Evolutionary conservation across 2,888 invertebrate genomes (phyloP), one percentile per base, ranked within the genome.

Genomic region (Zygothrica quintamaculata): DNA sequence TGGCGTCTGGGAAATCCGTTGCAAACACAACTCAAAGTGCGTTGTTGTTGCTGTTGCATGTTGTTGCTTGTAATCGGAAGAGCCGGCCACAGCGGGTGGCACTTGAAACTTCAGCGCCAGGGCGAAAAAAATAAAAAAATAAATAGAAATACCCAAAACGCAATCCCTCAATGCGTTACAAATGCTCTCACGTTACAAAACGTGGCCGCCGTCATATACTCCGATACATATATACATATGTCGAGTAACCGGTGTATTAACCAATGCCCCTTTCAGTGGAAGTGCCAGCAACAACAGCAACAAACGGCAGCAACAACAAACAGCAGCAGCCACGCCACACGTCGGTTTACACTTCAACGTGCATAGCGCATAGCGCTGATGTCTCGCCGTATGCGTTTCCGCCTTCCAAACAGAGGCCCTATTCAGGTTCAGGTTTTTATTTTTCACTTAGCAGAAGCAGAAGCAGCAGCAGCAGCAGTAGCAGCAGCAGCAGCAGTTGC

Each of bases 161-260:
- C 58, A 67, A 79, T 66, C 69, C 72, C 68, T 69, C 43, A 52
- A 48, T 46, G 65, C 66, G 64, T 46, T 86, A 84, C 73, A 86
- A 84, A 80, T 68, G 77, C 86, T 84, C 82, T 84, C 82, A 85
- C 82, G 88, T 84, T 84, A 84, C 82, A 78, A 67, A 77, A 72
- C 64, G 61, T 71, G 60, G 77, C 68, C 47, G 56, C 42, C 51
- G 37, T 13, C 11, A 11, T 8, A 13, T 34, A 48, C 34, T 5
- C 13, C 33, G 39, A 42, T 29, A 56, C 51, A 22, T 40, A 48
- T 37, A 26, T 12, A 48, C n/a, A 18, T 11, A 37, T 42, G 18
- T 53, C 18, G 42, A 16, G 29, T 1, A 40, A 34, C 40, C 6
- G 29, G 7, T 36, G 25, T 39, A 16, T 25, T 47, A 65, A 40